Evolutionary conservation across 1,140 invertebrate genomes (phyloP).

Genomic region (Trachymyrmex cornetzi): DNA sequence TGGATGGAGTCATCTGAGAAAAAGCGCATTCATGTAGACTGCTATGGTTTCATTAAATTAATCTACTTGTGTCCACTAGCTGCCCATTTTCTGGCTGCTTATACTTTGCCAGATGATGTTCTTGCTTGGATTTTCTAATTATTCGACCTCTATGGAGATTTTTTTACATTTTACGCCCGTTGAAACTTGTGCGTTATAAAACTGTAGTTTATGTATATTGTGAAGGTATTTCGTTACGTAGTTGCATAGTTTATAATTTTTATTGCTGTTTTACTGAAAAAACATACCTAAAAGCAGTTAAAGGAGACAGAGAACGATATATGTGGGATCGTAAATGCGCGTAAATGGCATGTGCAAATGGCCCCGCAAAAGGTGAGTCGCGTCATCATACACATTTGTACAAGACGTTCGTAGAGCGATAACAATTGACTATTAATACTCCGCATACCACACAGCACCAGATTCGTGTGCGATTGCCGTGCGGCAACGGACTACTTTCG

Average conservation of each 20-base stretch:
- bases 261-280: constrained; percentile 4
- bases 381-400: constrained; percentile 62
- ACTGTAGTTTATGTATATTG: too few relatives aligned
- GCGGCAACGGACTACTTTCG: neutral
- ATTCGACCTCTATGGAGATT: neutral
- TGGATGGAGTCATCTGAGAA: neutral
- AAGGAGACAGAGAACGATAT: constrained; percentile 23
- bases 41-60: constrained; percentile 39
- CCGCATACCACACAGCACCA: constrained; percentile 9
- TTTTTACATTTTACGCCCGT: constrained; percentile 6
- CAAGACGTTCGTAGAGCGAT: constrained; percentile 62
- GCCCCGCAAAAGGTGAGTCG: constrained; percentile 50
- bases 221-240: neutral
- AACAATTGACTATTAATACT: constrained; percentile 76
- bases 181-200: neutral
- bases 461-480: neutral
- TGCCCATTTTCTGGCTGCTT: constrained; percentile 10
- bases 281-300: neutral
- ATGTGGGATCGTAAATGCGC: constrained; percentile 35
- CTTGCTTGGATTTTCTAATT: neutral
- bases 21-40: constrained; percentile 8
- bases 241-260: constrained; percentile 24
- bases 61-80: constrained; percentile 22
- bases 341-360: constrained; percentile 59
- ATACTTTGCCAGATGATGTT: neutral